phyloP scores from a whole-genome alignment of 2,797 vertebrate species.

The Alfaro cultratus region DNA sequence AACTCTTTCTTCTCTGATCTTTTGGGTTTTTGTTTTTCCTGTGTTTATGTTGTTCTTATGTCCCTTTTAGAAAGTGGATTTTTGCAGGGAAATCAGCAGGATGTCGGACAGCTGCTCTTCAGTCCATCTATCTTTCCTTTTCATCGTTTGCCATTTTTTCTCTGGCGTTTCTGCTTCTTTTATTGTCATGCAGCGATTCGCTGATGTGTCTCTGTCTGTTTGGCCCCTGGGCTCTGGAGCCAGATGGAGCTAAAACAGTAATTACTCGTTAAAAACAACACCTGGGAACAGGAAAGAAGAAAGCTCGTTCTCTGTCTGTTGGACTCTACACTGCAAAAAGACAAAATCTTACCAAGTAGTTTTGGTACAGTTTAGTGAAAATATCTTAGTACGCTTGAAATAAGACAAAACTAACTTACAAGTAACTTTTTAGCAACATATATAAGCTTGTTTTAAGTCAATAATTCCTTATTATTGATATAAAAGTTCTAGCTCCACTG shows the following conservation, averaged over 20 bases:
- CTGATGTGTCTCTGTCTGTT: constrained; percentile 29
- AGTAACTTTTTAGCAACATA: no score
- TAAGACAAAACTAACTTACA: no score
- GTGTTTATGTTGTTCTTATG: constrained; percentile 22
- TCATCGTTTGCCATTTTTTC: constrained; percentile 9
- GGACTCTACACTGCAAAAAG: neutral
- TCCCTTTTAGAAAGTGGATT: constrained; percentile 2
- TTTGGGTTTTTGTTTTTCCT: constrained; percentile 12
- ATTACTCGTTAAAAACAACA: constrained; percentile 56
- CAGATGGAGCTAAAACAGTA: constrained; percentile 18
- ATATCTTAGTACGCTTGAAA: no score
- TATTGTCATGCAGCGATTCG: constrained; percentile 18
- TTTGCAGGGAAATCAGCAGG: neutral
- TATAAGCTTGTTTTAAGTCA: no score
- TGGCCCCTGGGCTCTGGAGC: constrained; percentile 27
- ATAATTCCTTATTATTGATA: no score
- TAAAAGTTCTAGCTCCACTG: no score
- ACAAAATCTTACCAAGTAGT: no score
- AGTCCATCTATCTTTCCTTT: neutral
- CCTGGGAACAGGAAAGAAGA: constrained; percentile 54
- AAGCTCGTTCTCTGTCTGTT: constrained; percentile 18
- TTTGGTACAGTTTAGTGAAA: no score
- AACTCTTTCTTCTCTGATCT: constrained; percentile 20
- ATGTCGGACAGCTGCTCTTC: constrained; percentile 28
- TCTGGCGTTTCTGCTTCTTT: constrained; percentile 7